These are phyloP conservation scores for Orycteropus afer DNA, from an alignment of 2,113 vertebrate genomes.

Conservation along the genomic window DNA sequence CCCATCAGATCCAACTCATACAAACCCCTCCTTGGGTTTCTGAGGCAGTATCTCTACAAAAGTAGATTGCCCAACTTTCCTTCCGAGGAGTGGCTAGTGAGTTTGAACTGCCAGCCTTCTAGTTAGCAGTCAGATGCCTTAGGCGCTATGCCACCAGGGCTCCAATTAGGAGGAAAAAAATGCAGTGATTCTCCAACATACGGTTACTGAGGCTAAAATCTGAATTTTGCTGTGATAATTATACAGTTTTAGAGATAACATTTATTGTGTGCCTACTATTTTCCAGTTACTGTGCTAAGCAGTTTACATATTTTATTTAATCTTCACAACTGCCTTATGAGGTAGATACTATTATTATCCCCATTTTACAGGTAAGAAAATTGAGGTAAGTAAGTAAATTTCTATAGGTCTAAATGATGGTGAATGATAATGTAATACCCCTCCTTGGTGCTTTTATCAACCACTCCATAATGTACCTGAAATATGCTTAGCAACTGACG, in stretches of 20 bases:
- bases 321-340: background rate
- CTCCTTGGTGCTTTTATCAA: background rate
- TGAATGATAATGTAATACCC: background rate
- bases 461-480: background rate
- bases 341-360: background rate
- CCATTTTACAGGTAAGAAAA: constrained; percentile 26
- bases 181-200: background rate
- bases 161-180: background rate
- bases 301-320: background rate
- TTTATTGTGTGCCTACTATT: background rate
- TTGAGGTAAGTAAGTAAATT: background rate
- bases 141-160: too few relatives aligned
- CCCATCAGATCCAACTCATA: too few relatives aligned
- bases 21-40: too few relatives aligned
- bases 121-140: too few relatives aligned
- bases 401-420: background rate
- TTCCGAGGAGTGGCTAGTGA: too few relatives aligned
- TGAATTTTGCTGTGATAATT: background rate
- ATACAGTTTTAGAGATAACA: background rate
- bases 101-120: too few relatives aligned
- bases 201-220: background rate
- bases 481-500: background rate
- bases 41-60: too few relatives aligned
- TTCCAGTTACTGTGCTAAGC: background rate
- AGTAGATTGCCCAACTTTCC: too few relatives aligned